These are phyloP conservation scores for Elephas maximus DNA, from an alignment of 2,113 vertebrate genomes.

Conservation along the genomic window DNA sequence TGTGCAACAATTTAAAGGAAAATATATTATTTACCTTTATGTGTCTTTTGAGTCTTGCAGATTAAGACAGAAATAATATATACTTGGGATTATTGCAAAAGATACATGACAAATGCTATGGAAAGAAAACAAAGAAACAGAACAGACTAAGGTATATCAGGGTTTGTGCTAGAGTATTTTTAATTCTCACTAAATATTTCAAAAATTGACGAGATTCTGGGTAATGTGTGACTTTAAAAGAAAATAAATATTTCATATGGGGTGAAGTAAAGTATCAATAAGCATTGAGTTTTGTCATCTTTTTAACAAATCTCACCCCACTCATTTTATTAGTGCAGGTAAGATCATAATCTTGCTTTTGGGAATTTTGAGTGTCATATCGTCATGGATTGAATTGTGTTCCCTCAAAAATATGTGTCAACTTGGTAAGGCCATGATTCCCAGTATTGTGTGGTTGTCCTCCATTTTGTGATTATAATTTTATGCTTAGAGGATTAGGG, in stretches of 20 bases:
- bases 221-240: not conserved
- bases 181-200: not conserved
- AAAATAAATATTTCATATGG: slow-evolving; percentile 39
- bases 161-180: not conserved
- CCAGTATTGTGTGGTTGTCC: too few species aligned
- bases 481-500: too few species aligned
- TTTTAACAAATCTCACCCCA: not conserved
- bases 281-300: not conserved
- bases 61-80: not conserved
- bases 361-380: not conserved
- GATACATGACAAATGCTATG: not conserved
- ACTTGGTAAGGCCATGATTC: too few species aligned
- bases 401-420: too few species aligned
- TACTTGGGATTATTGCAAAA: not conserved
- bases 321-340: not conserved
- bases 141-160: not conserved
- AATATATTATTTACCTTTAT: not conserved
- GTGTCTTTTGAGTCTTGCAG: not conserved
- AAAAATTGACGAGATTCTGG: not conserved
- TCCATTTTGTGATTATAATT: too few species aligned
- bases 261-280: not conserved
- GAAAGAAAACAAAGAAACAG: not conserved
- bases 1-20: not conserved
- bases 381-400: too few species aligned
- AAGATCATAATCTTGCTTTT: not conserved